These are phyloP conservation scores for Centropus bengalensis DNA, from an alignment of 2,113 vertebrate species.

Conservation along the genomic window DNA sequence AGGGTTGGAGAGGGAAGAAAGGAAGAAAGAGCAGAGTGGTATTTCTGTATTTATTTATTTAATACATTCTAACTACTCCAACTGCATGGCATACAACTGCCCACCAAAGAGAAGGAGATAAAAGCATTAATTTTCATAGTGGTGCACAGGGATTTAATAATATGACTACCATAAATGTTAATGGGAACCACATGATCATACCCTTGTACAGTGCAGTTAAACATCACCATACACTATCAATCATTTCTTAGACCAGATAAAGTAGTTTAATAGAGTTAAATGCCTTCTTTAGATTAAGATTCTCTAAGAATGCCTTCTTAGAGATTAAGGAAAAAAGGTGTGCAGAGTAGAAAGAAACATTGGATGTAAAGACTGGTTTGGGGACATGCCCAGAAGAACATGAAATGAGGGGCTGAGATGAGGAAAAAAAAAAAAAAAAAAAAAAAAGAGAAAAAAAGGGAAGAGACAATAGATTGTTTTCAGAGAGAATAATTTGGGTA, in stretches of 20 bases:
- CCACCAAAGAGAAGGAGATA: not conserved
- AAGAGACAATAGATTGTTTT: too few species aligned
- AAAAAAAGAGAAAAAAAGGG: not conserved
- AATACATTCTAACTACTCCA: not conserved
- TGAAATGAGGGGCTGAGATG: not conserved
- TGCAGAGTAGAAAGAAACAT: not conserved
- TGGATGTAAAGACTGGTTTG: not conserved
- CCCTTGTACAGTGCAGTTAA: not conserved
- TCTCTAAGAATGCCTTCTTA: too few species aligned
- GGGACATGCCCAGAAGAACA: not conserved
- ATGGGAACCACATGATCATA: slow-evolving; percentile 5
- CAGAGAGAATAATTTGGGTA: not conserved
- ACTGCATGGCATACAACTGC: not conserved
- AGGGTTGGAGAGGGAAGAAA: not conserved
- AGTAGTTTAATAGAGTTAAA: not conserved
- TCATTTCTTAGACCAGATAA: slow-evolving; percentile 24
- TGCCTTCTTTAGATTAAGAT: not conserved
- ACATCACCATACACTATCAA: slow-evolving; percentile 6
- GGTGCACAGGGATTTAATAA: slow-evolving; percentile 9
- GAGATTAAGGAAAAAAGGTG: not conserved
- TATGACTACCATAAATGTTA: slow-evolving; percentile 4
- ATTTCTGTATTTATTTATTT: not conserved
- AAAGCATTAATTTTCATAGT: not conserved
- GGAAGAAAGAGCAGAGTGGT: not conserved
- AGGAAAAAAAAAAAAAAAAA: not conserved